Evolutionary conservation across 2,888 invertebrate species (phyloP).

Genomic region (Eupithecia subumbrata): DNA sequence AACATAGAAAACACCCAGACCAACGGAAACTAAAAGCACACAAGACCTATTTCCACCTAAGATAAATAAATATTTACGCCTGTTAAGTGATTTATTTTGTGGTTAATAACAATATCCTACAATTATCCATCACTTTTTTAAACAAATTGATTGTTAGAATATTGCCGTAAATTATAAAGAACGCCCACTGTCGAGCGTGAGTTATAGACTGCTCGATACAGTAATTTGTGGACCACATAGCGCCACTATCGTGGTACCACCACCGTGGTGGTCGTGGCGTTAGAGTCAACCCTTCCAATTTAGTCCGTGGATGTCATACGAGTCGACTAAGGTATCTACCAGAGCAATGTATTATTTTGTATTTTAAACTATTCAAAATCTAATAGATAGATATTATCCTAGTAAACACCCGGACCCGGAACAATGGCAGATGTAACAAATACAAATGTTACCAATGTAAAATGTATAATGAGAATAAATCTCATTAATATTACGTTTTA

Average conservation of each 20-base stretch:
- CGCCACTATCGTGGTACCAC: background rate
- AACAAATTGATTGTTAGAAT: slow-evolving; percentile 47
- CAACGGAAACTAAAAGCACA: too few species aligned
- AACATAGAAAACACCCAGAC: too few species aligned
- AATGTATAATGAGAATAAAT: too few species aligned
- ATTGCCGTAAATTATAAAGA: slow-evolving; percentile 44
- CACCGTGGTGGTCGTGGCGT: background rate
- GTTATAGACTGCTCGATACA: slow-evolving; percentile 36
- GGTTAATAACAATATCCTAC: slow-evolving; percentile 18
- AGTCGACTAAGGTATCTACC: background rate
- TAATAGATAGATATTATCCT: too few species aligned
- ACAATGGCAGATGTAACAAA: too few species aligned
- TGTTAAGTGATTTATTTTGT: background rate
- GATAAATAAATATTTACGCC: background rate
- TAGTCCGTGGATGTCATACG: background rate
- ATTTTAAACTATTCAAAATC: too few species aligned
- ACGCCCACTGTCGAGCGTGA: slow-evolving; percentile 49
- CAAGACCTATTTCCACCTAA: background rate
- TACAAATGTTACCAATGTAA: too few species aligned
- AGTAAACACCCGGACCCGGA: too few species aligned
- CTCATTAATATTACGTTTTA: too few species aligned
- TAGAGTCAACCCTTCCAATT: background rate
- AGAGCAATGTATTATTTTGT: too few species aligned
- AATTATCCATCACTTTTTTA: slow-evolving; percentile 44
- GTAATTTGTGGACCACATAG: background rate